These are phyloP conservation scores for Caenorhabditis sp. DNA, from an alignment of 2,888 invertebrate species.

Conservation along the genomic window DNA sequence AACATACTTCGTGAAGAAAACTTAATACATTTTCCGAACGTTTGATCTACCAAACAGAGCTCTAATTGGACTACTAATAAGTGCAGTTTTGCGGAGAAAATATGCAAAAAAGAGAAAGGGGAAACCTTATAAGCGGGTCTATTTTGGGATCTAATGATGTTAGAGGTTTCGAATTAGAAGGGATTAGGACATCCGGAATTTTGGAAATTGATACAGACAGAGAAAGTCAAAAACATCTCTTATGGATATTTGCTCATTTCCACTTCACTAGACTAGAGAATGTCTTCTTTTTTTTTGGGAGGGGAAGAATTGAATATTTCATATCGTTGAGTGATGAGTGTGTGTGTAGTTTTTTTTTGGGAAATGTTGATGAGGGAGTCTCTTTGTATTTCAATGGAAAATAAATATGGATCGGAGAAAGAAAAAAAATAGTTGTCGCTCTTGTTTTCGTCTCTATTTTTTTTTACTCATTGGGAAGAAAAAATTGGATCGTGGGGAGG, in stretches of 20 bases:
- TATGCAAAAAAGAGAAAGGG: not conserved
- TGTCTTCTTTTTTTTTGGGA: too few relatives aligned
- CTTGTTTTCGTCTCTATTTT: constrained; percentile 17
- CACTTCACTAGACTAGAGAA: not conserved
- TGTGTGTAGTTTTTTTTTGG: constrained; percentile 8
- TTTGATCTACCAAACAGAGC: too few relatives aligned
- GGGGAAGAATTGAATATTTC: constrained; percentile 35
- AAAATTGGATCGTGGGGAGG: too few relatives aligned
- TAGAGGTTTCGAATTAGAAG: too few relatives aligned
- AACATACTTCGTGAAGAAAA: too few relatives aligned
- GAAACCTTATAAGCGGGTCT: not conserved
- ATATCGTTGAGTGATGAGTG: constrained; percentile 31
- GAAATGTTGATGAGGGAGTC: constrained; percentile 46
- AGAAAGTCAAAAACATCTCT: not conserved
- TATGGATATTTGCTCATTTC: not conserved
- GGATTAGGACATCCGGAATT: too few relatives aligned
- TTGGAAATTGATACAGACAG: too few relatives aligned
- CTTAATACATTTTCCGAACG: not conserved
- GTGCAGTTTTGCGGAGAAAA: too few relatives aligned
- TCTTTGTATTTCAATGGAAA: not conserved
- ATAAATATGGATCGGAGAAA: not conserved
- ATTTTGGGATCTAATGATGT: not conserved
- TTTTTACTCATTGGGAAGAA: constrained; percentile 1
- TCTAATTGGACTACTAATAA: not conserved
- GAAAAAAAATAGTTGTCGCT: constrained; percentile 29